Evolutionary conservation across 1,140 invertebrate genomes (phyloP).

Genomic region (Zaprionus camerounensis): DNA sequence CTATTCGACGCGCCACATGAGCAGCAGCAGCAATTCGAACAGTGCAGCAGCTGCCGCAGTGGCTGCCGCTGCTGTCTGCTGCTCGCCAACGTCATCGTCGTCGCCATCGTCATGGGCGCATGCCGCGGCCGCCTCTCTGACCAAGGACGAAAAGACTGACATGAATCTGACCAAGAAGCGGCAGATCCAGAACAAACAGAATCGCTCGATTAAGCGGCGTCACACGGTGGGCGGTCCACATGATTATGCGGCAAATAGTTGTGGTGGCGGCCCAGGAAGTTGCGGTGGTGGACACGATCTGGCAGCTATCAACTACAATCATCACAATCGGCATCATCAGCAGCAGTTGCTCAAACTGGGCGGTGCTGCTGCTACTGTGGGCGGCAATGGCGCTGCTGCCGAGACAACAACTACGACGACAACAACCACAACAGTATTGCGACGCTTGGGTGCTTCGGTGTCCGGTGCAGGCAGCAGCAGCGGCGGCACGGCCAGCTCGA

Average conservation of each 20-base stretch:
- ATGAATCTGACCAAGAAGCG: conserved; percentile 90
- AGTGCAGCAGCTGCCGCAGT: conserved; percentile 28
- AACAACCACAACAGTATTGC: conserved; percentile 68
- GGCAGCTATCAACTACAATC: conserved; percentile 71
- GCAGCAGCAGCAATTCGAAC: conserved; percentile 16
- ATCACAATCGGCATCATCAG: conserved; percentile 73
- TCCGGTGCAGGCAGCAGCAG: neutral
- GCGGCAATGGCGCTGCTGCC: conserved; percentile 43
- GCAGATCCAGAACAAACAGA: conserved; percentile 86
- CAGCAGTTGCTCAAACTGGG: conserved; percentile 64
- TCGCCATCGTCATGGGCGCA: conserved; percentile 40
- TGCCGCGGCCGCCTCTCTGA: conserved; percentile 85
- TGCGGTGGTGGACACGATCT: conserved; percentile 45
- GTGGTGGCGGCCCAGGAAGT: conserved; percentile 18
- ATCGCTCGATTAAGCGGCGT: conserved; percentile 92
- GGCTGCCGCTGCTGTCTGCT: conserved; percentile 49
- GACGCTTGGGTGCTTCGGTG: conserved; percentile 44
- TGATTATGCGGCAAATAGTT: conserved; percentile 86
- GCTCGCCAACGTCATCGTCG: conserved; percentile 50
- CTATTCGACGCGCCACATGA: conserved; percentile 73
- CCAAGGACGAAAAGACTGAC: conserved; percentile 93
- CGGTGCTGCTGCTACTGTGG: conserved; percentile 23
- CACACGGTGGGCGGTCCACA: conserved; percentile 96
- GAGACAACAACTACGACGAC: conserved; percentile 73
- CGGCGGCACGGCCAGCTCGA: conserved; percentile 15